Base-by-base conservation (phyloP, 2,888 invertebrate species). In the Cheilosia pagana region DNA sequence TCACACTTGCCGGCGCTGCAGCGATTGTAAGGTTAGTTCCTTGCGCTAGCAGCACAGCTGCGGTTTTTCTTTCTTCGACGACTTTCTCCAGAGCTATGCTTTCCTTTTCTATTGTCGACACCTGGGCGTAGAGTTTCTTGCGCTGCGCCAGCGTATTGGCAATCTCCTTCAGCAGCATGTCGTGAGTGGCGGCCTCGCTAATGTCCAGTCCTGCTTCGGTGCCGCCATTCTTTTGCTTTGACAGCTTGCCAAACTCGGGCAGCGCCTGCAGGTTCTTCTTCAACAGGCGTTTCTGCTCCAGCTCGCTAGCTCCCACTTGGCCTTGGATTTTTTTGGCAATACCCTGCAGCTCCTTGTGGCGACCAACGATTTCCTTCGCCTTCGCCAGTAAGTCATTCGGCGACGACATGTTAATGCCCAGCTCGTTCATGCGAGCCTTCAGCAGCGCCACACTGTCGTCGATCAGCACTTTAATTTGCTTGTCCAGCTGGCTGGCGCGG, bases 271-370 rank as follows among this genome's bases (percentile, higher is more conserved):
- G 94, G 88, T 96, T 93, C 88, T 95, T 94, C 88, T 94, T 94
- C 3, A 96, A 94, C 65, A 96, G 92, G 88, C 94, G 93, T 67
- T 95, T 94, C 91, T 97, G 96, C 89, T 96, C 96, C 87, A 94
- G 94, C 91, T 97, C 97, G 39, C 91, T 90, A 12, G 91, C 91
- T 52, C 92, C 92, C 81, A 98, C 97, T 93, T 97, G 97, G 39
- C 94, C 94, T 90, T 98, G 97, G 81, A 98, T 93, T 90, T 96
- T 96, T 89, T 95, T 95, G 1, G 96, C 97, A 92, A 97, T 96
- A 82, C 96, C 95, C 92, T 98, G 98, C 76, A 98, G 92, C 90
- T 98, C 98, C 91, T 98, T 98, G 91, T 98, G 98, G 31, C 97
- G 93, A 72, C 97, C 95, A 35, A 98, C 98, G 88, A 98, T 98